Base-by-base conservation (phyloP, 2,797 vertebrate genomes). In the Fratercula arctica region DNA sequence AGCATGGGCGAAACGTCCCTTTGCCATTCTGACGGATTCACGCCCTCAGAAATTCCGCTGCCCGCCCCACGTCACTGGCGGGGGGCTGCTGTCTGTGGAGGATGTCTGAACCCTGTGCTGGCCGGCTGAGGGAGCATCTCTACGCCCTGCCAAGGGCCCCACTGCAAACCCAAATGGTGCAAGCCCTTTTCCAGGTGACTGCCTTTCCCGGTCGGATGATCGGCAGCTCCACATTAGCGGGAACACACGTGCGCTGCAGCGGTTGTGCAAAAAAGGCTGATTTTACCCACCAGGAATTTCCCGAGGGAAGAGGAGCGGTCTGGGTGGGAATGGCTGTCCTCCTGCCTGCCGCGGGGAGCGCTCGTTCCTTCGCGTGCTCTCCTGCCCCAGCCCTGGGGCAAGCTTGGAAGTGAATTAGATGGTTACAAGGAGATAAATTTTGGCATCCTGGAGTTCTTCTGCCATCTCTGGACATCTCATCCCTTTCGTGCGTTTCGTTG, bases 271-370 rank as follows among this genome's bases (percentile, higher is more conserved):
- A 87, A 48, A 48, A 48, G 41, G 18, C 14, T 39, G 18, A 35
- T 75, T 43, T 48, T 35, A 26, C n/a, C 46, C 4, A 0, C 1
- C 1, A 17, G 73, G 24, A 35, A 19, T 45, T 29, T 68, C 16
- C 11, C 11, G 18, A 15, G 63, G 25, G 43, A 64, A 28, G 23
- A 21, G 1, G 18, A 69, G 46, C 0, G 1, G 16, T 33, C 37
- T 17, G 81, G 48, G 39, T 72, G 76, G 77, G 41, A 80, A 76
- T 4, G 45, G 14, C 37, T 39, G 43, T 46, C 43, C 20, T 41
- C n/a, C 76, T 19, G 67, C 2, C 2, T 37, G 63, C 23, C 1
- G 0, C 4, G 53, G 43, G 84, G 48, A 76, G n/a, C 2, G 2
- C 33, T 66, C 8, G 2, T 7, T 59, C 21, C 6, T 54, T 26